These are phyloP conservation scores for Solen grandis DNA, from an alignment of 1,140 invertebrate genomes.

Conservation along the genomic window DNA sequence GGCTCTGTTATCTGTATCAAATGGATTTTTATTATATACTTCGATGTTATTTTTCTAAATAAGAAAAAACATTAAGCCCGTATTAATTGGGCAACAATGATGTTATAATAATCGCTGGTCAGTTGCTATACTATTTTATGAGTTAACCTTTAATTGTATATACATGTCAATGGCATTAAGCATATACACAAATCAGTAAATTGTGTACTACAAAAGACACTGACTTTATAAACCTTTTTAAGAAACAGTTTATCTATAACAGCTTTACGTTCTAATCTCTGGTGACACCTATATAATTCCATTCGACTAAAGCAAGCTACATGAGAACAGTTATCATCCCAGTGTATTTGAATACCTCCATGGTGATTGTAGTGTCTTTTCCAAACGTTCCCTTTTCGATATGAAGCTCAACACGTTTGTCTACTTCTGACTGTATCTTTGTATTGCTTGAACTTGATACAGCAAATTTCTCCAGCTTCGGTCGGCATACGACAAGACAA, in stretches of 20 bases:
- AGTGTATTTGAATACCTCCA: conserved; percentile 1
- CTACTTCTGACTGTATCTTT: conserved; percentile 26
- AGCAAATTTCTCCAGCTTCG: conserved; percentile 12
- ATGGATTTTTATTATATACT: neutral
- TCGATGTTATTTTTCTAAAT: neutral
- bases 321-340: neutral
- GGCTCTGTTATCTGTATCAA: conserved; percentile 41
- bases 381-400: conserved; percentile 27
- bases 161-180: neutral
- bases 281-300: neutral
- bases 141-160: neutral
- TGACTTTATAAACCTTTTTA: neutral
- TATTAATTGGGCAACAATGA: no score
- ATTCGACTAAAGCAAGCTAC: neutral
- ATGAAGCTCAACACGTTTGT: conserved; percentile 24
- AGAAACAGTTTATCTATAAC: neutral
- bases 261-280: neutral
- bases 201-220: neutral
- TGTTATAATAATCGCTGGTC: neutral
- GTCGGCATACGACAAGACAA: conserved; percentile 15
- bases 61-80: no score
- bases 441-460: neutral
- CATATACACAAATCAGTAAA: neutral
- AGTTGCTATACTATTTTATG: neutral
- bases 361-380: conserved; percentile 4